phyloP scores from a whole-genome alignment of 2,888 invertebrate genomes.

The Dasysyrphus tricinctus region DNA sequence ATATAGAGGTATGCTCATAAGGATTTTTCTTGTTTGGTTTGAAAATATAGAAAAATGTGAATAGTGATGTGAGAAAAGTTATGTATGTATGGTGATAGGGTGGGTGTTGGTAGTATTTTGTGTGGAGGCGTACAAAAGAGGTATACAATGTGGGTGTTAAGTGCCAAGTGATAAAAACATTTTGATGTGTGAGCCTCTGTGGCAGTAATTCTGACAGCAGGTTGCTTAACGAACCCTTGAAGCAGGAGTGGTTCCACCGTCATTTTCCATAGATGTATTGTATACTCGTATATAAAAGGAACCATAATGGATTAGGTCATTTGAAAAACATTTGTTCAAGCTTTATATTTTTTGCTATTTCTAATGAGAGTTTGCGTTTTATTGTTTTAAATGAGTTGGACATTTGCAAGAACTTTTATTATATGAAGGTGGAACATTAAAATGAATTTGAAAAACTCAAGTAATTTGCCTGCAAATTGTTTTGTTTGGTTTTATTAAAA shows the following conservation, averaged over 20 bases:
- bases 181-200: conserved; percentile 46
- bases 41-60: not conserved
- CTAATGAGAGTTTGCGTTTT: conserved; percentile 27
- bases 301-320: conserved; percentile 53
- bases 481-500: not conserved
- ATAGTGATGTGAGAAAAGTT: not conserved
- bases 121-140: not conserved
- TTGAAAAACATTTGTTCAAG: conserved; percentile 42
- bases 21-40: conserved; percentile 12
- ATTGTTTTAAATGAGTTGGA: conserved; percentile 39
- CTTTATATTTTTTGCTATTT: conserved; percentile 4
- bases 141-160: conserved; percentile 54
- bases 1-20: conserved; percentile 16
- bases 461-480: not conserved
- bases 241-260: conserved; percentile 37
- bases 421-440: conserved; percentile 7
- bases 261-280: no score
- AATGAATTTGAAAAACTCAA: conserved; percentile 9
- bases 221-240: conserved; percentile 33
- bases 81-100: not conserved
- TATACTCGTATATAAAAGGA: no score
- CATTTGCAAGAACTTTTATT: not conserved
- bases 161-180: conserved; percentile 60
- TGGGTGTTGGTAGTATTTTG: not conserved
- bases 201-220: conserved; percentile 64